phyloP scores from a whole-genome alignment of 2,113 vertebrate species.

The Poeciliopsis prolifica region DNA sequence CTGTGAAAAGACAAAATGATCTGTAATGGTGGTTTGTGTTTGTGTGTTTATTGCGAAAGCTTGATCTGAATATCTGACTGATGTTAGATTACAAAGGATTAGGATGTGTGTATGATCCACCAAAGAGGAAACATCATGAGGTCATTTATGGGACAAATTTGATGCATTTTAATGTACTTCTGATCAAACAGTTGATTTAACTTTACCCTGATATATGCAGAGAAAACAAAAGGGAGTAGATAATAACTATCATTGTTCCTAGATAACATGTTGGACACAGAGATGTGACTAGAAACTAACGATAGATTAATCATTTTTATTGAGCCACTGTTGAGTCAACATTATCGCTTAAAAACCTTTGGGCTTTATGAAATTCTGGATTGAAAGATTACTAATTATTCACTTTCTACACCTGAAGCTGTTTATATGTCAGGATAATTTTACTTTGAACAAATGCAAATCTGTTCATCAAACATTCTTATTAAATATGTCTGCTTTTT shows the following conservation, averaged over 20 bases:
- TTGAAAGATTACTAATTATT: conserved; percentile 11
- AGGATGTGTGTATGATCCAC: neutral
- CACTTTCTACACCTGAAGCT: conserved; percentile 9
- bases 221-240: neutral
- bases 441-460: neutral
- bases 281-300: conserved; percentile 1
- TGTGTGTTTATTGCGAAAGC: neutral
- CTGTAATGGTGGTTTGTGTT: neutral
- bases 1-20: neutral
- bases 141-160: neutral
- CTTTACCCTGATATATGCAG: neutral
- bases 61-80: neutral
- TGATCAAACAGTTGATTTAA: neutral
- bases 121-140: neutral
- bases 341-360: conserved; percentile 13
- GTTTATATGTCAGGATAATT: neutral
- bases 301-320: conserved; percentile 19
- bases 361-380: conserved; percentile 23
- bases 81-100: neutral
- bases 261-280: neutral
- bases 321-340: conserved; percentile 21
- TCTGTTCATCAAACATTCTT: conserved; percentile 1
- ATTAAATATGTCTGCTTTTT: neutral
- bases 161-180: neutral
- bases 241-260: neutral